Conservation (phyloP, 2,888 invertebrate species). For the Amphipyra berbera region DNA sequence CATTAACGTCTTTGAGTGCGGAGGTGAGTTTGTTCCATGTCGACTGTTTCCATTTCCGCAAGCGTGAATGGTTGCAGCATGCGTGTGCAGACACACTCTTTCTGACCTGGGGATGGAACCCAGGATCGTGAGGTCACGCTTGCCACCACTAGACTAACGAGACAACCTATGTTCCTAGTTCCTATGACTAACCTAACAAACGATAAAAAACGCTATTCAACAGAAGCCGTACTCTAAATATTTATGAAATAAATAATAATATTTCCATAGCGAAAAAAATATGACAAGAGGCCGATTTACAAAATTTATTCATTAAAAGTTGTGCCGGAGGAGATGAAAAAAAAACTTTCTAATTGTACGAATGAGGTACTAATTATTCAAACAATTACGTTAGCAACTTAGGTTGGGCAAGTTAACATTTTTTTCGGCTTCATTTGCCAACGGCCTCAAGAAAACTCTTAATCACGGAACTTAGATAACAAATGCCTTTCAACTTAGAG, state of each 20-base stretch:
- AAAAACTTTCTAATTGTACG: conserved; percentile 74
- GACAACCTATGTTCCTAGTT: no score
- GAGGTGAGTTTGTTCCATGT: no score
- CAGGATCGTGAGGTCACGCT: no score
- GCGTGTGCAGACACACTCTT: no score
- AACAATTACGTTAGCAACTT: conserved; percentile 78
- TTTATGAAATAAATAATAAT: conserved; percentile 17
- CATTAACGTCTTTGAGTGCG: no score
- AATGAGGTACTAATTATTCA: conserved; percentile 85
- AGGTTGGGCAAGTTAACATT: conserved; percentile 69
- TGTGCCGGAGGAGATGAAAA: conserved; percentile 62
- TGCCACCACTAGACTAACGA: no score
- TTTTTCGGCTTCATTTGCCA: conserved; percentile 75
- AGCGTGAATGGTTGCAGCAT: no score
- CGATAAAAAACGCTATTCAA: conserved; percentile 5
- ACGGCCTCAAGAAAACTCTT: conserved; percentile 74
- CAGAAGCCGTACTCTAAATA: background rate
- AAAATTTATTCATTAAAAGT: conserved; percentile 73
- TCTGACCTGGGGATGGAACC: no score
- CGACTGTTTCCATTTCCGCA: no score
- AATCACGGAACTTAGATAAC: conserved; percentile 84
- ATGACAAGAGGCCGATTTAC: conserved; percentile 51
- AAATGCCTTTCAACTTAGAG: conserved; percentile 76
- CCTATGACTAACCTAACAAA: no score
- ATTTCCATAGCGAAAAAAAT: conserved; percentile 25